Evolutionary conservation across 2,888 invertebrate genomes (phyloP).

Genomic region (Miltochrista miniata): DNA sequence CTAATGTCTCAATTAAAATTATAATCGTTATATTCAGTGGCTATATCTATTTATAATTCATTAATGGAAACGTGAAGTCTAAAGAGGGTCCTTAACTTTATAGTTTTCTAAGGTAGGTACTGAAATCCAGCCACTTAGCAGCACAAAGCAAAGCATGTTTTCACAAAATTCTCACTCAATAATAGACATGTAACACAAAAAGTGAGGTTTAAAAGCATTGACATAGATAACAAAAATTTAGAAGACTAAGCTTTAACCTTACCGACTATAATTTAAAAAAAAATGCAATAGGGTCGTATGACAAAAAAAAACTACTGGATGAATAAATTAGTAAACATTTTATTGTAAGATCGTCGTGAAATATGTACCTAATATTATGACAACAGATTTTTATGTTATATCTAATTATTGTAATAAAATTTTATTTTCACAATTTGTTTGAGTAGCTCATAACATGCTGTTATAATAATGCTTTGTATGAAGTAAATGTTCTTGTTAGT

Average conservation of each 20-base stretch:
- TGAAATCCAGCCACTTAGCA: conserved; percentile 4
- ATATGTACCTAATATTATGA: conserved; percentile 22
- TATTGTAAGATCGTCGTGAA: conserved; percentile 12
- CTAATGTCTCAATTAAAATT: background rate
- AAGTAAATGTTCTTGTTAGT: conserved; percentile 58
- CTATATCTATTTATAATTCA: too few relatives aligned
- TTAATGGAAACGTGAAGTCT: background rate
- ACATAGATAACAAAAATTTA: too few relatives aligned
- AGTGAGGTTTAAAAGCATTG: too few relatives aligned
- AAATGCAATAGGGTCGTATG: conserved; percentile 1
- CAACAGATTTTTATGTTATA: conserved; percentile 26
- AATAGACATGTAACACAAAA: too few relatives aligned
- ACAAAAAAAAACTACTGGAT: conserved; percentile 30
- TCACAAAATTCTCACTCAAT: conserved; percentile 1
- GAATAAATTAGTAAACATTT: background rate
- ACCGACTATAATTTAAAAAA: too few relatives aligned
- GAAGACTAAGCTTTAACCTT: too few relatives aligned
- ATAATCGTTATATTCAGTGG: too few relatives aligned
- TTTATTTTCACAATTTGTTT: conserved; percentile 38
- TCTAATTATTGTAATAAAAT: conserved; percentile 30
- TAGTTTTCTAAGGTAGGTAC: background rate
- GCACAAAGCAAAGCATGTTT: conserved; percentile 23
- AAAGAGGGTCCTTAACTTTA: background rate
- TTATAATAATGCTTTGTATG: conserved; percentile 64
- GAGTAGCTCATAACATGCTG: conserved; percentile 52